Evolutionary conservation across 2,113 vertebrate genomes (phyloP).

Genomic region (Alethe diademata): DNA sequence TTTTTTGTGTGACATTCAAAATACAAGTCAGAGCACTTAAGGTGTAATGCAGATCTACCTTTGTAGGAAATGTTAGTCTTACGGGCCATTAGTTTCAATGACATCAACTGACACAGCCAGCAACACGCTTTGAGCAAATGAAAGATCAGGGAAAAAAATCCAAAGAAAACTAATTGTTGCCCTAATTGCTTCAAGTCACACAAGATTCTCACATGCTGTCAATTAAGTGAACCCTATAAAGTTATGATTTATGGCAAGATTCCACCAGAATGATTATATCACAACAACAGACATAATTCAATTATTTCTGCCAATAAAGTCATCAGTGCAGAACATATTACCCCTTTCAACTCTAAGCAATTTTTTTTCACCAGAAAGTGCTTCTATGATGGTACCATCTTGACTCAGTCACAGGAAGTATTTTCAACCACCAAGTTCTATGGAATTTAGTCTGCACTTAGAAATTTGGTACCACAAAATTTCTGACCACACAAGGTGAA

Average conservation of each 20-base stretch:
- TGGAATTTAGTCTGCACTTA: neutral
- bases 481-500: neutral
- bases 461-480: neutral
- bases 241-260: constrained; percentile 31
- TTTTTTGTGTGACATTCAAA: neutral
- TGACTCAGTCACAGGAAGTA: neutral
- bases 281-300: constrained; percentile 26
- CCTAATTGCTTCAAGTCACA: neutral
- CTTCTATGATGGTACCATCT: neutral
- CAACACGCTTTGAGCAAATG: neutral
- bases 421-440: neutral
- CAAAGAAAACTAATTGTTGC: neutral
- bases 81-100: neutral
- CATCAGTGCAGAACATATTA: neutral
- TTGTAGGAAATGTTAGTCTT: neutral
- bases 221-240: constrained; percentile 33
- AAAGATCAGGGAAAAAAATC: neutral
- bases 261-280: constrained; percentile 1
- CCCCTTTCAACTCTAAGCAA: neutral
- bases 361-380: neutral
- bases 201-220: neutral
- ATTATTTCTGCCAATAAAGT: constrained; percentile 47
- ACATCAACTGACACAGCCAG: neutral
- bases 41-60: neutral
- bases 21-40: neutral